A percentile compares a stretch with the other conserved stretches of the same genome.
Conservation (phyloP, 2,888 invertebrate genomes). For the Gibbula magus region DNA sequence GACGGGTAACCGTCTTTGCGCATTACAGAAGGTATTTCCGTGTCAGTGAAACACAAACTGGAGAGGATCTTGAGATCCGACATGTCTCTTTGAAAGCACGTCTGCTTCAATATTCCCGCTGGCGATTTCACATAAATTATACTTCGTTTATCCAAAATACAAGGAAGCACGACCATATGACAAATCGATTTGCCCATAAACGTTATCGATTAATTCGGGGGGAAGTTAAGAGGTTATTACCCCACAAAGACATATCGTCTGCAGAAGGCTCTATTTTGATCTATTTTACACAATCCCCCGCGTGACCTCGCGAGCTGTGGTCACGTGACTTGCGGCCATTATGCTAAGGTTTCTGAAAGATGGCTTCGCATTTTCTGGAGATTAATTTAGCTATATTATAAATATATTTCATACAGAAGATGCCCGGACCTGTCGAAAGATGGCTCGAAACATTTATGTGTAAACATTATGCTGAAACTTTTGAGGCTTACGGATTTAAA, state of each 20-base stretch:
- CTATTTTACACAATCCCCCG: slow-evolving; percentile 25
- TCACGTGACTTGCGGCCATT: slow-evolving; percentile 72
- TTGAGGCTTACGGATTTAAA: slow-evolving; percentile 69
- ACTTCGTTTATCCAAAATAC: neutral
- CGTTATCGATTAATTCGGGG: too few species aligned
- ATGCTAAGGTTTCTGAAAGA: slow-evolving; percentile 63
- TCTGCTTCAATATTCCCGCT: neutral
- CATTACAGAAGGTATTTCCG: too few species aligned
- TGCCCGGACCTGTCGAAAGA: slow-evolving; percentile 68
- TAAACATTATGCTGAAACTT: slow-evolving; percentile 67
- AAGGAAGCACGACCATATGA: too few species aligned
- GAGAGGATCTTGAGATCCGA: too few species aligned
- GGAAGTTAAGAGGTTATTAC: neutral
- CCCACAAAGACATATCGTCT: slow-evolving; percentile 6
- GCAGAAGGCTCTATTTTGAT: slow-evolving; percentile 20
- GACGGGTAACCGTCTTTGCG: too few species aligned
- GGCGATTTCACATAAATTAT: slow-evolving; percentile 11
- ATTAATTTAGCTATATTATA: slow-evolving; percentile 32
- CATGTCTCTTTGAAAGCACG: too few species aligned
- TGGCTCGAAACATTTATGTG: slow-evolving; percentile 73
- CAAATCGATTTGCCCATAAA: too few species aligned
- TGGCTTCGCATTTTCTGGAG: slow-evolving; percentile 41
- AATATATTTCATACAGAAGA: slow-evolving; percentile 41
- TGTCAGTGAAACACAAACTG: too few species aligned
- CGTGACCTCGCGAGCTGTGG: slow-evolving; percentile 37